A percentile compares a stretch with the other conserved stretches of the same genome.
Evolutionary conservation across 1,140 invertebrate genomes (phyloP).

Genomic region (Drosophila elegans): DNA sequence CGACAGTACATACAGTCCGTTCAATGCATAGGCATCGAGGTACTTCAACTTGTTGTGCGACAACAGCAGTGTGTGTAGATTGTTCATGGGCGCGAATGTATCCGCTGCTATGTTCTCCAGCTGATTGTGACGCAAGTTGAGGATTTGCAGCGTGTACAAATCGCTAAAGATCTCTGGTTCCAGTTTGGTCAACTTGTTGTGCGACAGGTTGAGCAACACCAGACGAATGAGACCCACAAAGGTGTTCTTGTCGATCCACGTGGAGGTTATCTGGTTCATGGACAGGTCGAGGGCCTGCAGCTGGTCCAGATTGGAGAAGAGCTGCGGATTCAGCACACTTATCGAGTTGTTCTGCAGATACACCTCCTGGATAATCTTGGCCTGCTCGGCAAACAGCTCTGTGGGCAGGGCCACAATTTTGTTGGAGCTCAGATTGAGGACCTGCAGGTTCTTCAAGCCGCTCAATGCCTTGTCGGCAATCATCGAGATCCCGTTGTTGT

Average conservation of each 20-base stretch:
- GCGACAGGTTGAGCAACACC: slow-evolving; percentile 93
- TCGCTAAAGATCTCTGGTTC: slow-evolving; percentile 92
- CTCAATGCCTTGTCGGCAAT: slow-evolving; percentile 92
- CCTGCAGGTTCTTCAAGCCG: slow-evolving; percentile 91
- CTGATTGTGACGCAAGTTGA: slow-evolving; percentile 92
- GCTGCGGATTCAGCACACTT: slow-evolving; percentile 90
- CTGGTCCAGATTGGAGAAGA: slow-evolving; percentile 93
- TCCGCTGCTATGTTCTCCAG: slow-evolving; percentile 92
- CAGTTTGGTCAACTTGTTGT: slow-evolving; percentile 92
- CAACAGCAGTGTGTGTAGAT: slow-evolving; percentile 92
- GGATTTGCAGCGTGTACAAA: slow-evolving; percentile 92
- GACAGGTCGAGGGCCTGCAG: slow-evolving; percentile 94
- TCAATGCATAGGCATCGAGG: slow-evolving; percentile 91
- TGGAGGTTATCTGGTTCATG: slow-evolving; percentile 93
- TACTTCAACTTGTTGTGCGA: slow-evolving; percentile 92
- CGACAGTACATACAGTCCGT: slow-evolving; percentile 92
- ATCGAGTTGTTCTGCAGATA: slow-evolving; percentile 95
- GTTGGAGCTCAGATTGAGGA: slow-evolving; percentile 94
- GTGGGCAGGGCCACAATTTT: slow-evolving; percentile 94
- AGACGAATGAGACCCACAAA: slow-evolving; percentile 94
- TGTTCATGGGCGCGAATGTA: slow-evolving; percentile 93
- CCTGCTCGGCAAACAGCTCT: slow-evolving; percentile 91
- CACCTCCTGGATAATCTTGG: slow-evolving; percentile 92
- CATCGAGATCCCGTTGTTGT: slow-evolving; percentile 94
- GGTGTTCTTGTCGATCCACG: slow-evolving; percentile 92